Percentiles rank a stretch among this genome's conserved stretches.
Conservation (phyloP, 2,888 invertebrate species). For the Pyrrhia umbra region DNA sequence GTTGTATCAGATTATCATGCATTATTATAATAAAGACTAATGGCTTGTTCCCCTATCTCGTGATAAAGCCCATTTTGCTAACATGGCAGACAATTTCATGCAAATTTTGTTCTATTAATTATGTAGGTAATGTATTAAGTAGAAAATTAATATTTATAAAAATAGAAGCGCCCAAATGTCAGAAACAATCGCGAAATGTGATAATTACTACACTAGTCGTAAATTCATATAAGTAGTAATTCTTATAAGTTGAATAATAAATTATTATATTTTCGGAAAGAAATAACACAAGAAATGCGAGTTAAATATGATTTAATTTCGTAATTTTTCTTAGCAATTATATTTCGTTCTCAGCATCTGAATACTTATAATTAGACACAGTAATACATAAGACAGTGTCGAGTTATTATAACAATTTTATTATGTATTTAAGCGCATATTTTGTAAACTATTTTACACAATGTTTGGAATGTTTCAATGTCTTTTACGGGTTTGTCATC, state of each 20-base stretch:
- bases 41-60: neutral
- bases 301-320: constrained; percentile 90
- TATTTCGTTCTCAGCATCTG: constrained; percentile 89
- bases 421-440: constrained; percentile 86
- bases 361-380: constrained; percentile 87
- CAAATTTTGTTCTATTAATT: too few species aligned
- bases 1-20: constrained; percentile 5
- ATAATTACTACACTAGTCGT: too few species aligned
- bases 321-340: constrained; percentile 90
- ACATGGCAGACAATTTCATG: too few species aligned
- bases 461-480: constrained; percentile 84
- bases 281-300: constrained; percentile 76
- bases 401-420: constrained; percentile 77
- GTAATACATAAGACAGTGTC: constrained; percentile 83
- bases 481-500: constrained; percentile 66
- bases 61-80: neutral
- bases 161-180: too few species aligned
- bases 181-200: too few species aligned
- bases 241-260: too few species aligned
- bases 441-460: constrained; percentile 78
- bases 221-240: too few species aligned
- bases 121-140: neutral
- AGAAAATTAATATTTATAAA: too few species aligned
- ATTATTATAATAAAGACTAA: constrained; percentile 3
- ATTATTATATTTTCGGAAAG: constrained; percentile 1